These are phyloP conservation scores for Sebastiscus albofasciatus DNA, from an alignment of 2,797 vertebrate genomes.

Conservation along the genomic window DNA sequence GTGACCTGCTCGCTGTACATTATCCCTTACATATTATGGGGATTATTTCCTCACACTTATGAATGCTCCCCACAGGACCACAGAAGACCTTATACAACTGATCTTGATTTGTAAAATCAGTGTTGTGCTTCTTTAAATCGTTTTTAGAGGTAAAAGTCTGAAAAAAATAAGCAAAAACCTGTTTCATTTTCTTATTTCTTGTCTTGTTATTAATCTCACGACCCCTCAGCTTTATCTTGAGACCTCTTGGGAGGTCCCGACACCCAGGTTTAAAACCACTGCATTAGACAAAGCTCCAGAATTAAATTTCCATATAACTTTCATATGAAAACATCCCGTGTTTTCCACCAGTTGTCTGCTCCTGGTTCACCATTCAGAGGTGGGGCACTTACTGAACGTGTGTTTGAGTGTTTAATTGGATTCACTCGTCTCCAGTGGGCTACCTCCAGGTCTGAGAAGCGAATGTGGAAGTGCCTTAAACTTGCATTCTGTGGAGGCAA, in stretches of 20 bases:
- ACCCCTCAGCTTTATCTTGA: background rate
- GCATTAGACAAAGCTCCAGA: background rate
- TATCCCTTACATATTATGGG: too few species aligned
- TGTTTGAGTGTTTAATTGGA: slow-evolving; percentile 8
- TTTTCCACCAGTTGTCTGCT: background rate
- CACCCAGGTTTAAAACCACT: background rate
- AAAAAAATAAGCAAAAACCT: background rate
- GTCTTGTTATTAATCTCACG: background rate
- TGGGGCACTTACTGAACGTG: slow-evolving; percentile 5
- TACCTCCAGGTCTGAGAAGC: too few species aligned
- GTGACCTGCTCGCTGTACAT: too few species aligned
- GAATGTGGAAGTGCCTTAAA: too few species aligned
- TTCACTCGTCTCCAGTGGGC: background rate
- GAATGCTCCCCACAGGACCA: background rate
- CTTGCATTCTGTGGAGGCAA: too few species aligned
- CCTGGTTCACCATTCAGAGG: background rate
- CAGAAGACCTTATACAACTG: background rate
- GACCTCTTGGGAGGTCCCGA: background rate
- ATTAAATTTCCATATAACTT: slow-evolving; percentile 5
- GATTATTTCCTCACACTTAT: background rate
- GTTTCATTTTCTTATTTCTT: background rate
- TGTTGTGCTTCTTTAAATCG: background rate
- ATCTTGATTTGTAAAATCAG: background rate
- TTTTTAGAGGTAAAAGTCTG: background rate
- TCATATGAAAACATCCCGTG: background rate